Base-by-base conservation (phyloP, 2,113 vertebrate species). In the Symphodus melops region DNA sequence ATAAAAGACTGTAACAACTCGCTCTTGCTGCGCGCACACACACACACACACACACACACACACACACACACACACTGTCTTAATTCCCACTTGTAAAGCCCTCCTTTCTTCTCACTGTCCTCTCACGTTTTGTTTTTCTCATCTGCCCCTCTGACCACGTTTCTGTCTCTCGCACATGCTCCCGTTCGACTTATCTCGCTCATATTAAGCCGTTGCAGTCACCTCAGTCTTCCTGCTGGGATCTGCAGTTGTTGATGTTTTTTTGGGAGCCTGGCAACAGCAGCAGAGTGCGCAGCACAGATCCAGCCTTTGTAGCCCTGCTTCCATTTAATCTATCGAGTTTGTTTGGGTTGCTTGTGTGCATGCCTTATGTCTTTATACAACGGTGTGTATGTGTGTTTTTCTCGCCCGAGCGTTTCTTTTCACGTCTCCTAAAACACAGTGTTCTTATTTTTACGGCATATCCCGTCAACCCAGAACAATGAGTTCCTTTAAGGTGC, bases 401-500 rank as follows among this genome's bases (percentile, higher is more conserved):
- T 51, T 73, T 36, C 16, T 13, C 14, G 33, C 21, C 25, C 53
- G 20, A 36, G 55, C 49, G 69, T 72, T 54, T 68, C 42, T 68
- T 39, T 48, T 21, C n/a, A 4, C n/a, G 33, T 72, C 59, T 75
- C 59, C 59, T 37, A 4, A 75, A 68, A 72, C 83, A 51, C 72
- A 56, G 72, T 42, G 10, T 23, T 75, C 77, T 64, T 48, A 42
- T 84, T 79, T 86, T 80, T 81, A 90, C 80, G 61, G 59, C 28
- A 16, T 56, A 78, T 86, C 56, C 71, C 4, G 60, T 57, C 46
- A 52, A 72, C 56, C 41, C 60, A 77, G 80, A 90, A 91, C 89
- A 92, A 88, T 86, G 86, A 79, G 75, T 81, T 82, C 86, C 85
- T 91, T 90, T 82, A 90, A 25, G 42, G 57, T 62, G 71, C 16